Base-by-base conservation (phyloP, 2,888 invertebrate species). In the Eulithis testata region DNA sequence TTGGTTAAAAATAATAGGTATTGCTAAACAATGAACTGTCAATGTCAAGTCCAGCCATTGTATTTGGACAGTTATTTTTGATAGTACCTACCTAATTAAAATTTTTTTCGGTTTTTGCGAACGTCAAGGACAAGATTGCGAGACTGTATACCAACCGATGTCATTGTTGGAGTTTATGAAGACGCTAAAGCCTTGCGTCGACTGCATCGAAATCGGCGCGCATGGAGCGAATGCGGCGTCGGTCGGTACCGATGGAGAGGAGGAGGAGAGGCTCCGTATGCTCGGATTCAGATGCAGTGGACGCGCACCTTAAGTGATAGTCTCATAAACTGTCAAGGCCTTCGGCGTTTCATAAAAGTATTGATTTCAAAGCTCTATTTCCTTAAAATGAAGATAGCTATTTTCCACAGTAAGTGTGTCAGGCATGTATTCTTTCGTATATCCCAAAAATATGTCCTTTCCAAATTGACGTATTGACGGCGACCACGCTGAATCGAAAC, bases 401-500 rank as follows among this genome's bases (percentile, higher is more conserved):
- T 21, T 21, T 21, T 21, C 21, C 21, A 31, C 12, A 51, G 27
- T 60, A 43, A 50, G 37, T 65, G 57, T 8, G 52, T 57, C 31
- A 40, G 52, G 58, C 31, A 31, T 0, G 31, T 67, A 67, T 70
- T 70, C 70, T 71, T 73, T 71, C 67, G 63, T 67, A 60, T 68
- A 63, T 69, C 44, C 54, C 57, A 61, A 65, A 50, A 58, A 66
- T 36, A 57, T 58, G 58, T 62, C 66, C 60, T 53, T 68, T 58
- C 62, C 55, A 65, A 73, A 72, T 70, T 72, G 72, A 70, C 69
- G 67, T 75, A 74, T 74, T 69, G 73, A 72, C 69, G 65, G 68
- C 64, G 60, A 54, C 67, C 57, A 66, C 72, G 70, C 71, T 69
- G 71, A 75, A 76, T 76, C 72, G 76, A 78, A 80, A 81, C 77